Conservation (phyloP, 2,888 invertebrate genomes). For the Drosophila barbarae region DNA sequence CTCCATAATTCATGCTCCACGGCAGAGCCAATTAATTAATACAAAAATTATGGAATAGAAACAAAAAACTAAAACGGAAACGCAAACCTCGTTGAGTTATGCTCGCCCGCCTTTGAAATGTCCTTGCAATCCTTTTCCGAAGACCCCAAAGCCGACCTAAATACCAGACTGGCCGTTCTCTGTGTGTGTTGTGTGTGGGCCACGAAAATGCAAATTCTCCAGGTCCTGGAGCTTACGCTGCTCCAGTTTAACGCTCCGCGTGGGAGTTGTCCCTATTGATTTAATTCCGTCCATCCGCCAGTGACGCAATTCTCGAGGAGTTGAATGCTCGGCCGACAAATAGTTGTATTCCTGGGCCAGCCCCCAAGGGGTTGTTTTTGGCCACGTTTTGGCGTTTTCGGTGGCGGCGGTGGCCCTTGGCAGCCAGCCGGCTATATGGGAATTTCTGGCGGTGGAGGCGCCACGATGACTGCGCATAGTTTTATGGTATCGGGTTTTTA, state of each 20-base stretch:
- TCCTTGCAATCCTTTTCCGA: conserved; percentile 56
- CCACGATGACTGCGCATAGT: conserved; percentile 72
- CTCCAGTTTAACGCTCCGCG: conserved; percentile 48
- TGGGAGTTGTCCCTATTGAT: conserved; percentile 74
- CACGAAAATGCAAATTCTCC: conserved; percentile 62
- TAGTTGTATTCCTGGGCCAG: conserved; percentile 50
- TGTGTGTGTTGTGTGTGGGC: conserved; percentile 13
- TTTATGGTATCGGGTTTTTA: conserved; percentile 51
- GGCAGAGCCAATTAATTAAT: conserved; percentile 62
- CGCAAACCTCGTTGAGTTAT: conserved; percentile 49
- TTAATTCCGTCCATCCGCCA: conserved; percentile 59
- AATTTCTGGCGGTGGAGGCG: conserved; percentile 52
- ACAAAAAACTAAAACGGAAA: conserved; percentile 23
- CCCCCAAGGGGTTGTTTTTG: conserved; percentile 68
- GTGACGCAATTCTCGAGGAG: conserved; percentile 67
- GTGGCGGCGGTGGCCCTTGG: conserved; percentile 23
- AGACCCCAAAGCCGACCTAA: conserved; percentile 48
- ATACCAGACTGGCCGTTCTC: conserved; percentile 50
- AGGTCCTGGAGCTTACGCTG: conserved; percentile 40
- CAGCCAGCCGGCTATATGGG: conserved; percentile 32
- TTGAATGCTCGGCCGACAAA: conserved; percentile 56
- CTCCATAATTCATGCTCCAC: conserved; percentile 51
- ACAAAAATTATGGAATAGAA: conserved; percentile 58
- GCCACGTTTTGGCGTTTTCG: conserved; percentile 31
- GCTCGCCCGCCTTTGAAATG: conserved; percentile 57